A percentile compares a stretch with the other conserved stretches of the same genome.
These are phyloP conservation scores for Tanypteryx hageni DNA, from an alignment of 2,888 invertebrate genomes.

Conservation along the genomic window DNA sequence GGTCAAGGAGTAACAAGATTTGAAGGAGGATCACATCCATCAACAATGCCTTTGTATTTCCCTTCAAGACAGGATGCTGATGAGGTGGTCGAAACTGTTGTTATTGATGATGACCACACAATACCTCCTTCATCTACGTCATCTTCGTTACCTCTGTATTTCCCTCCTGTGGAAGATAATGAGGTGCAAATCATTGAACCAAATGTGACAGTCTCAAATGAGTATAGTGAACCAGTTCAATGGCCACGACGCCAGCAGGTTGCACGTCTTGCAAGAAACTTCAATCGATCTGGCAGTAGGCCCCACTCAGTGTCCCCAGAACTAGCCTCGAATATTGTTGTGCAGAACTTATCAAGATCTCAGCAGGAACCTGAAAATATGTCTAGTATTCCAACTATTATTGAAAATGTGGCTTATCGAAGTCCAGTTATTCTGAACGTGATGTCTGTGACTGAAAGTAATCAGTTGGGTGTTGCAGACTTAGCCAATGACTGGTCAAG, in stretches of 20 bases:
- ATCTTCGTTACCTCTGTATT: background rate
- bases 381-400: background rate
- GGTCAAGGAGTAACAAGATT: background rate
- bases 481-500: conserved; percentile 44
- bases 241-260: background rate
- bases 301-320: background rate
- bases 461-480: background rate
- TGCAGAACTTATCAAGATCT: background rate
- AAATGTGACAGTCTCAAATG: background rate
- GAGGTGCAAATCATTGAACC: conserved; percentile 49
- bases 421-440: conserved; percentile 46
- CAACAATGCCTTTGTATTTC: background rate
- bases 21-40: background rate
- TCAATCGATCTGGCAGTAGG: background rate
- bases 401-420: background rate
- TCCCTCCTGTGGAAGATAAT: conserved; percentile 37
- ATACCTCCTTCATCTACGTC: background rate
- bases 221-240: background rate
- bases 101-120: background rate
- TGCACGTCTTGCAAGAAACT: background rate
- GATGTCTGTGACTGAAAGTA: conserved; percentile 44
- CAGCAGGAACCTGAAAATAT: background rate
- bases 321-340: conserved; percentile 1
- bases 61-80: background rate
- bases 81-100: background rate